phyloP scores from a whole-genome alignment of 2,888 invertebrate genomes.

The Acleris sparsana region DNA sequence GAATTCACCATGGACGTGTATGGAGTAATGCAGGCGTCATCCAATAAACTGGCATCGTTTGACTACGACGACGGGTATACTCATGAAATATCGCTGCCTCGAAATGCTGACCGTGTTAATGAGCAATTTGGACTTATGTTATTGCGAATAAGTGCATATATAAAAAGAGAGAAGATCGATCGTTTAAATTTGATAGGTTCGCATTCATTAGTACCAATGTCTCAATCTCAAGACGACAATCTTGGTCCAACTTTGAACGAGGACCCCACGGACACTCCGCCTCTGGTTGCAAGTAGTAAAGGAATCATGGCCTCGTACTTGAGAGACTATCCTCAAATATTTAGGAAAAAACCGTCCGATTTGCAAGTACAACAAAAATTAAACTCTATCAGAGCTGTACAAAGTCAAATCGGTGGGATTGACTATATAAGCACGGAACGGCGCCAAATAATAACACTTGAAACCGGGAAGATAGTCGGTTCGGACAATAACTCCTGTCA shows the following conservation, averaged over 20 bases:
- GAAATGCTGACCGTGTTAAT: constrained; percentile 69
- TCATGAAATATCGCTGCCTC: constrained; percentile 64
- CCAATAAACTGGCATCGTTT: constrained; percentile 7
- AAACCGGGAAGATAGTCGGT: background rate
- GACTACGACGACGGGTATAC: constrained; percentile 68
- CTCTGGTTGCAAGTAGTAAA: constrained; percentile 57
- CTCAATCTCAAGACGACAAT: constrained; percentile 25
- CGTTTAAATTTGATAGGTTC: constrained; percentile 43
- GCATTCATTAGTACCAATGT: constrained; percentile 41
- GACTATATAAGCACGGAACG: constrained; percentile 29
- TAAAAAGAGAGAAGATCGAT: constrained; percentile 52
- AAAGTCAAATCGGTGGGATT: constrained; percentile 39
- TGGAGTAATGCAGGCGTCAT: background rate
- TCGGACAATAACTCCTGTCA: background rate
- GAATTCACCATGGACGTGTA: background rate
- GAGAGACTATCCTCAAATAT: constrained; percentile 72
- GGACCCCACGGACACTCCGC: constrained; percentile 62
- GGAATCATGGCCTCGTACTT: constrained; percentile 65
- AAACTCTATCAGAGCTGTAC: constrained; percentile 38
- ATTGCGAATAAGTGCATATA: constrained; percentile 62
- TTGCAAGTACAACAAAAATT: constrained; percentile 40
- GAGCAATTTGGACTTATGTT: constrained; percentile 75
- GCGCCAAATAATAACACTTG: constrained; percentile 37
- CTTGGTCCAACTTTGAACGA: constrained; percentile 41
- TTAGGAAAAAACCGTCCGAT: constrained; percentile 63